Conservation (phyloP, 2,113 vertebrate genomes). For the Monarcha castaneiventris region DNA sequence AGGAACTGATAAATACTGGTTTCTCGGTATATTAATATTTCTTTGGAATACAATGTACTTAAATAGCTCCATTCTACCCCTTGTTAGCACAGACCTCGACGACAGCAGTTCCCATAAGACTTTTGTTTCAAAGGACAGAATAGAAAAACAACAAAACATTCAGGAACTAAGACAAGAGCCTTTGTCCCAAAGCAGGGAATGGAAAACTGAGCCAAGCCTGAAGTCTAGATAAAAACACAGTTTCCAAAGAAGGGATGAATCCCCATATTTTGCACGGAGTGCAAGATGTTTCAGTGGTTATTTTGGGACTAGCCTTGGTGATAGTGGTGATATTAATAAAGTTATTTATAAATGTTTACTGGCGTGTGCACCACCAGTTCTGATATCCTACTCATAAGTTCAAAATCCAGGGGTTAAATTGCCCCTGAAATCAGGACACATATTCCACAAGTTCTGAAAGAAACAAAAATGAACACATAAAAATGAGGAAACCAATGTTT, state of each 20-base stretch:
- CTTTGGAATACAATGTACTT: background rate
- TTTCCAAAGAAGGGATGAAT: background rate
- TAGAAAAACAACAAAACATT: background rate
- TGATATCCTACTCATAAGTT: background rate
- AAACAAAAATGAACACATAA: background rate
- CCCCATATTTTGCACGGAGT: background rate
- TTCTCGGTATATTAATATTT: background rate
- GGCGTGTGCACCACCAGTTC: background rate
- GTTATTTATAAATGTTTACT: background rate
- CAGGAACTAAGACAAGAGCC: background rate
- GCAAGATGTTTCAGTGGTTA: background rate
- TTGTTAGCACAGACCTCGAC: background rate
- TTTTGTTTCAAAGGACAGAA: background rate
- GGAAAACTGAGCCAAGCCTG: background rate
- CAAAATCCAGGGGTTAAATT: background rate
- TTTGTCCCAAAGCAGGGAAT: background rate
- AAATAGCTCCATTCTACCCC: background rate
- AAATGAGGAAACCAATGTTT: background rate
- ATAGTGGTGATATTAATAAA: background rate
- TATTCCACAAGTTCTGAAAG: background rate
- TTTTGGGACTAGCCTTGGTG: background rate
- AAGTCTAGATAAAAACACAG: background rate
- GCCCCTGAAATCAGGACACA: background rate
- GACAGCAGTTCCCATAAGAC: background rate
- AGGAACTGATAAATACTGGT: background rate